These are phyloP conservation scores for Hycleus cichorii DNA, from an alignment of 1,140 invertebrate genomes.

Conservation along the genomic window DNA sequence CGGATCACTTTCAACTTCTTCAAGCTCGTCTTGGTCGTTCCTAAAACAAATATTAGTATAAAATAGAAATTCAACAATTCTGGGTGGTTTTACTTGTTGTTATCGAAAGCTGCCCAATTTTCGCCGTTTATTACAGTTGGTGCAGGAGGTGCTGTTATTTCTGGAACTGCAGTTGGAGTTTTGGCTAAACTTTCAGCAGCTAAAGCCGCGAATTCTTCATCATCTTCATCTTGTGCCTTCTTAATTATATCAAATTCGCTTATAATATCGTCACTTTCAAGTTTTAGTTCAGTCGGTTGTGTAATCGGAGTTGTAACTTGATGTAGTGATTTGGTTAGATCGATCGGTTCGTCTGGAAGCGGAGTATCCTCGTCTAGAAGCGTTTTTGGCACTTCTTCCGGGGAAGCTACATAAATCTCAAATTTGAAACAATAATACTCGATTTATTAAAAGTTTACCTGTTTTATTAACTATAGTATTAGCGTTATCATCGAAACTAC, in stretches of 20 bases:
- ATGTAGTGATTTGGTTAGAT: conserved; percentile 52
- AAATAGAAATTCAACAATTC: background rate
- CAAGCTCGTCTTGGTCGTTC: conserved; percentile 1
- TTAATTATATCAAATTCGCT: conserved; percentile 46
- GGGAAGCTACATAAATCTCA: conserved; percentile 3
- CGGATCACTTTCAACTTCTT: conserved; percentile 48
- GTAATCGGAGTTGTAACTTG: conserved; percentile 35
- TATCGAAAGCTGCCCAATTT: conserved; percentile 55
- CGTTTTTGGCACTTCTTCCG: conserved; percentile 40
- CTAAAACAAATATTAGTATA: background rate
- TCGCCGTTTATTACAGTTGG: conserved; percentile 41
- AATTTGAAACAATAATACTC: background rate
- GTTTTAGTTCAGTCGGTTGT: no score
- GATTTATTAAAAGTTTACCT: conserved; percentile 1
- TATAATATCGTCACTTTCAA: conserved; percentile 29
- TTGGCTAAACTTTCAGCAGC: conserved; percentile 63
- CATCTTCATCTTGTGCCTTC: conserved; percentile 46
- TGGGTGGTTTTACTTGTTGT: conserved; percentile 21
- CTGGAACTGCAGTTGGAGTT: conserved; percentile 35
- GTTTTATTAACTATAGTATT: conserved; percentile 13
- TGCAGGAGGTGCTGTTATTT: conserved; percentile 24
- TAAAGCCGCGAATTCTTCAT: conserved; percentile 67
- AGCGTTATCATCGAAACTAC: conserved; percentile 52
- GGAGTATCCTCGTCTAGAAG: conserved; percentile 66
- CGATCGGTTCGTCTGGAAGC: conserved; percentile 53